Evolutionary conservation across 2,797 vertebrate genomes (phyloP).

Genomic region (Gorsachius magnificus): DNA sequence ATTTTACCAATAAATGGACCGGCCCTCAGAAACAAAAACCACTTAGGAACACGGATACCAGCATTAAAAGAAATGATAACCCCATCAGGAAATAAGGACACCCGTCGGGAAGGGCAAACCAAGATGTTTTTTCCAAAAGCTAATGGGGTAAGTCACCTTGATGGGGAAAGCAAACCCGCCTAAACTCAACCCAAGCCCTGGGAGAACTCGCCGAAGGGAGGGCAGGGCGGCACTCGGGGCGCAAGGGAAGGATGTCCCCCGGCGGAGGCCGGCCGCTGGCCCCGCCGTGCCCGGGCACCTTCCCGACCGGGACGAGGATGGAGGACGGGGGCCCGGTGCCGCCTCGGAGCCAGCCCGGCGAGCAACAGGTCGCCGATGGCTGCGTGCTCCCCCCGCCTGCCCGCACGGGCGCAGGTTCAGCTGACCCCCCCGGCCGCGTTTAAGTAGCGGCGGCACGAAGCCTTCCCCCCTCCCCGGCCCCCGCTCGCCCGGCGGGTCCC

Average conservation of each 20-base stretch:
- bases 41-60: not conserved
- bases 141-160: not conserved
- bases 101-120: not conserved
- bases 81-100: not conserved
- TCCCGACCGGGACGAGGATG: too few species aligned
- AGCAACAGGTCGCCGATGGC: not conserved
- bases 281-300: not conserved
- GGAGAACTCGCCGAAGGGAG: rapidly evolving
- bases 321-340: too few species aligned
- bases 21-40: not conserved
- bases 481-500: not conserved
- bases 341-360: not conserved
- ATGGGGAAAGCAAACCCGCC: not conserved
- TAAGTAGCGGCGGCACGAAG: rapidly evolving
- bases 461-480: rapidly evolving
- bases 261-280: too few species aligned
- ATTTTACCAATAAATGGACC: not conserved
- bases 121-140: not conserved
- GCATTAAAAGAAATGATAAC: not conserved
- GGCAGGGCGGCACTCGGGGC: not conserved
- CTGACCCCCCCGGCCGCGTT: rapidly evolving
- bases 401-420: rapidly evolving
- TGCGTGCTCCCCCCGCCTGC: not conserved
- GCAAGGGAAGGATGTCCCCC: rapidly evolving
- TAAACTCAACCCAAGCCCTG: not conserved